Conservation (phyloP, 2,888 invertebrate genomes). For the Drosophila koepferae region DNA sequence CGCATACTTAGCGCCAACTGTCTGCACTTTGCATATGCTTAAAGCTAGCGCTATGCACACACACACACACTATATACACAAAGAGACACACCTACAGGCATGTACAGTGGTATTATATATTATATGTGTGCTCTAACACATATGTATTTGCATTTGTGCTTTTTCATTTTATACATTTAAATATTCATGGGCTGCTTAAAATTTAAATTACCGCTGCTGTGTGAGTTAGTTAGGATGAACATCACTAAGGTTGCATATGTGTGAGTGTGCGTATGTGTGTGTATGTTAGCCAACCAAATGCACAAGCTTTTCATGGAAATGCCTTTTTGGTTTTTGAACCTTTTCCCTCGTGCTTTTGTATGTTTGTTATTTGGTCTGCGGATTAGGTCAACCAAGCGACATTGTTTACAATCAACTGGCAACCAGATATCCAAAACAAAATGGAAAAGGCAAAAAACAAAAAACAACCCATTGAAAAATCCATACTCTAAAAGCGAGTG, state of each 20-base stretch:
- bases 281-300: constrained; percentile 32
- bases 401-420: constrained; percentile 48
- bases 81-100: background rate
- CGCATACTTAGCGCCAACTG: constrained; percentile 48
- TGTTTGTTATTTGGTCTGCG: constrained; percentile 15
- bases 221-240: constrained; percentile 19
- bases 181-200: constrained; percentile 73
- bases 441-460: constrained; percentile 8
- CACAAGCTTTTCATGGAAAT: constrained; percentile 45
- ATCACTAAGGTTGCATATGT: background rate
- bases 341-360: background rate
- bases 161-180: constrained; percentile 72
- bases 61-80: background rate
- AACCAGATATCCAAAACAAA: constrained; percentile 14
- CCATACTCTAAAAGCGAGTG: background rate
- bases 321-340: constrained; percentile 16
- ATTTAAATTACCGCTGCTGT: constrained; percentile 66
- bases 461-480: constrained; percentile 15
- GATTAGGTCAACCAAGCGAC: constrained; percentile 45
- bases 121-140: constrained; percentile 3
- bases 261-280: constrained; percentile 1
- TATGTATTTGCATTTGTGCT: constrained; percentile 66
- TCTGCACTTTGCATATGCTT: constrained; percentile 50
- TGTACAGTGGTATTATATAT: background rate
- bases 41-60: constrained; percentile 1